Percentiles rank a stretch among this genome's conserved stretches.
Conservation (phyloP, 2,888 invertebrate genomes). For the Stegophylla sp. region DNA sequence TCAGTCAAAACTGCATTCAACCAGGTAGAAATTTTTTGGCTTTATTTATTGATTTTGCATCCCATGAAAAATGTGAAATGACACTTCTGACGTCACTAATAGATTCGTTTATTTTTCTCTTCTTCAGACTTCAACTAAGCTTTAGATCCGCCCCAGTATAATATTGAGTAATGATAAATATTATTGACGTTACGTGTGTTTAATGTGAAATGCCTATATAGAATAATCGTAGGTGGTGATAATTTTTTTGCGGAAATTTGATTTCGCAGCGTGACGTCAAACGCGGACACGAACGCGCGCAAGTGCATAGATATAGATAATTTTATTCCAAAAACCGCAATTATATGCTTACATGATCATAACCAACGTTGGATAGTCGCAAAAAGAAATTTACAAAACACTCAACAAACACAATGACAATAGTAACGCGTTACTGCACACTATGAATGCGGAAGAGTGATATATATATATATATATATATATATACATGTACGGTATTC, state of each 20-base stretch:
- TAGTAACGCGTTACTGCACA: constrained; percentile 26
- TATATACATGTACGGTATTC: not conserved
- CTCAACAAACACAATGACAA: constrained; percentile 16
- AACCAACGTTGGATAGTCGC: not conserved
- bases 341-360: not conserved
- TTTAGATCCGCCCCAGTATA: no score
- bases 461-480: not conserved
- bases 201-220: no score
- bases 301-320: not conserved
- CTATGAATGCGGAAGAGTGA: constrained; percentile 20
- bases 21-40: no score
- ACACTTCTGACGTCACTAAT: no score
- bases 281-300: not conserved
- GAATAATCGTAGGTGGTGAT: not conserved
- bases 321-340: not conserved
- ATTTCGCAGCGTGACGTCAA: not conserved
- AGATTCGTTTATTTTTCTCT: no score
- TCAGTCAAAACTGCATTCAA: no score
- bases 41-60: no score
- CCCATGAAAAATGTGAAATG: no score
- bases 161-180: no score
- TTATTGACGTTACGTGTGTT: no score
- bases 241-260: not conserved
- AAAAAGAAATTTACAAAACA: constrained; percentile 5
- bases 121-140: no score